These are phyloP conservation scores for Contarinia nasturtii DNA, from an alignment of 1,140 invertebrate species.

Conservation along the genomic window DNA sequence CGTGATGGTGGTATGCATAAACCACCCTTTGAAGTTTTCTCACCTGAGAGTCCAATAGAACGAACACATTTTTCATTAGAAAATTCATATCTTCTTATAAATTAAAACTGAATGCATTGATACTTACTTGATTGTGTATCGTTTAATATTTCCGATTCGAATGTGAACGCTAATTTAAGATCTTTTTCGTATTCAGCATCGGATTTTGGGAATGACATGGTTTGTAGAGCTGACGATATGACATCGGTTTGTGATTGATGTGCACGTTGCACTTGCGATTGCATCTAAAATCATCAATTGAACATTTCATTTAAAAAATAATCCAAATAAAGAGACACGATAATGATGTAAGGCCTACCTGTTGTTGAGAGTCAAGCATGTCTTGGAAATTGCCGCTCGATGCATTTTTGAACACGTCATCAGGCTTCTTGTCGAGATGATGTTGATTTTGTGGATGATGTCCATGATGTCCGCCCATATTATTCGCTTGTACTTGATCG, in stretches of 20 bases:
- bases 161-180: slow-evolving; percentile 80
- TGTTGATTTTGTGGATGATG: background rate
- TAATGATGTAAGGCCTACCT: slow-evolving; percentile 10
- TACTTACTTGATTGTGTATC: slow-evolving; percentile 25
- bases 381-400: slow-evolving; percentile 4
- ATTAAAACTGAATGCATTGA: too few relatives aligned
- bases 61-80: too few relatives aligned
- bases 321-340: background rate
- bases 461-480: too few relatives aligned
- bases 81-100: too few relatives aligned
- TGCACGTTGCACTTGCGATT: slow-evolving; percentile 22
- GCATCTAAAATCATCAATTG: slow-evolving; percentile 10
- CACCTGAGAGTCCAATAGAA: too few relatives aligned
- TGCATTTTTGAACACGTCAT: background rate
- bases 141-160: slow-evolving; percentile 48
- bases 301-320: background rate
- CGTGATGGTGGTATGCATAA: slow-evolving; percentile 36
- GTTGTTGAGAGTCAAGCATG: slow-evolving; percentile 3
- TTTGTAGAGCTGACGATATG: slow-evolving; percentile 17
- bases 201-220: slow-evolving; percentile 25
- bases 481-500: too few relatives aligned
- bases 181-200: slow-evolving; percentile 62
- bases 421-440: background rate
- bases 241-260: slow-evolving; percentile 13
- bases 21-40: slow-evolving; percentile 10